Percentiles rank a stretch among this genome's conserved stretches.
phyloP scores from a whole-genome alignment of 2,888 invertebrate species.

The Allolobophora icterica region DNA sequence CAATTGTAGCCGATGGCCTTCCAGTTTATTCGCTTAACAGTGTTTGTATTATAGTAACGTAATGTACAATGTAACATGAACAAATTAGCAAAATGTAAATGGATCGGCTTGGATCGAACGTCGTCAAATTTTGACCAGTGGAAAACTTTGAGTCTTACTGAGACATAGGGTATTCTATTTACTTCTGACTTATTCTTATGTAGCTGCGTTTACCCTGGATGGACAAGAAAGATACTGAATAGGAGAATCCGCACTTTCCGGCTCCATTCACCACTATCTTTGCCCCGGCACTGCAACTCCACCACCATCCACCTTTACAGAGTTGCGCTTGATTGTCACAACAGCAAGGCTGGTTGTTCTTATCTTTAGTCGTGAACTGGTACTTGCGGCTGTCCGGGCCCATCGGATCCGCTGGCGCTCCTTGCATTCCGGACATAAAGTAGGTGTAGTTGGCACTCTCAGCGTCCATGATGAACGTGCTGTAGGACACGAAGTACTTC shows the following conservation, averaged over 20 bases:
- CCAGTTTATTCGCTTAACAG: no score
- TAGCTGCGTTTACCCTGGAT: not conserved
- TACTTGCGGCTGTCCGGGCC: not conserved
- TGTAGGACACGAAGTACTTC: not conserved
- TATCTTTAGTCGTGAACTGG: not conserved
- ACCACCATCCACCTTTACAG: constrained; percentile 20
- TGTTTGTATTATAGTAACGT: no score
- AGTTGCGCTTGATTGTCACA: not conserved
- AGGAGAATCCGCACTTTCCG: not conserved
- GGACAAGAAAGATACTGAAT: not conserved
- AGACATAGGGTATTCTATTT: not conserved
- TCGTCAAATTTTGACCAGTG: no score
- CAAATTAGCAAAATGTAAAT: no score
- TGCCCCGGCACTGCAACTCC: not conserved
- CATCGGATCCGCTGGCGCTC: not conserved
- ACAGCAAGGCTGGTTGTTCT: not conserved
- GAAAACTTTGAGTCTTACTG: not conserved
- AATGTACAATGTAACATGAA: no score
- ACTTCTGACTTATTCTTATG: not conserved
- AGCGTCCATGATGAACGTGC: not conserved
- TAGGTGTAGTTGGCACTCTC: not conserved
- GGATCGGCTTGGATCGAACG: no score
- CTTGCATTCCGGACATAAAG: not conserved
- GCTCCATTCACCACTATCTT: not conserved
- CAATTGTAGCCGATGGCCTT: no score